These are phyloP conservation scores for Pterostichus madidus DNA, from an alignment of 2,888 invertebrate genomes.

Conservation along the genomic window DNA sequence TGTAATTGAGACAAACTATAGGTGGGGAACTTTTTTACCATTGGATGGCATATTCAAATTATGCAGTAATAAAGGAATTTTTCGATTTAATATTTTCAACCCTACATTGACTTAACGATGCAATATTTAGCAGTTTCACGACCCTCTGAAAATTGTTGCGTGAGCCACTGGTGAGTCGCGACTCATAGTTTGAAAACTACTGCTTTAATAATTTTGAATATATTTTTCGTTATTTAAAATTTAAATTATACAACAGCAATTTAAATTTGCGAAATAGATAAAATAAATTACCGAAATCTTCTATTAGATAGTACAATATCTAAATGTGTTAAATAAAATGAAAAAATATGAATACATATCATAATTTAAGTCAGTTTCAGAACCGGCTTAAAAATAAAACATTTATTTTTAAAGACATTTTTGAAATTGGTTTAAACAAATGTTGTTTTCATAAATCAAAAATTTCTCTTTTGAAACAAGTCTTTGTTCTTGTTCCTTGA, in stretches of 20 bases:
- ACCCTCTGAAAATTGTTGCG: no score
- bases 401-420: no score
- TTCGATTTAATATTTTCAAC: no score
- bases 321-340: background rate
- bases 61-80: no score
- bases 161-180: no score
- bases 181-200: no score
- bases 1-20: no score
- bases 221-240: background rate
- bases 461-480: background rate
- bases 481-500: background rate
- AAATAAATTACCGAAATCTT: background rate
- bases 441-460: background rate
- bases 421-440: background rate
- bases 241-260: background rate
- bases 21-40: no score
- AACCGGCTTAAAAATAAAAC: background rate
- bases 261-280: slow-evolving; percentile 2
- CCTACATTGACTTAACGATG: no score
- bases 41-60: no score
- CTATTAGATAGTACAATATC: background rate
- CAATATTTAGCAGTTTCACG: no score
- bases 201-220: no score
- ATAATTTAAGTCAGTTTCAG: background rate
- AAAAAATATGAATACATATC: background rate